Base-by-base conservation (phyloP, 1,140 invertebrate species). In the Oppia nitens region DNA sequence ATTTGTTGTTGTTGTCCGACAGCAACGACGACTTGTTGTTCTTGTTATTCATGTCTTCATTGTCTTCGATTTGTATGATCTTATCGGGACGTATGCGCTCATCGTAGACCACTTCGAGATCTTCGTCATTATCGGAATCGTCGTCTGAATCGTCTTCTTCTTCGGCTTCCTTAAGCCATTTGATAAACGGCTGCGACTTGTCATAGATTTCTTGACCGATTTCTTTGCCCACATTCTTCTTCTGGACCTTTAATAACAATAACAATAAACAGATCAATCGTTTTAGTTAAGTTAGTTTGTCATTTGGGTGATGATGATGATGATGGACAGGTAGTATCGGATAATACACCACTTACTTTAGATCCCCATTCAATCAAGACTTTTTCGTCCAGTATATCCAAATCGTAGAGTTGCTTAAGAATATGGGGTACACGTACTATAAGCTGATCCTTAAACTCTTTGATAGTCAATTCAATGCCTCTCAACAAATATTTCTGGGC, bases 101-200 rank as follows among this genome's bases (percentile, higher is more conserved):
- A 48, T 62, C 62, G 26, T 61, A 65, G 32, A 60, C 58, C 21
- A 65, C 54, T 70, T 83, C 79, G 24, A 81, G 73, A 64, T 81
- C 79, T 68, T 79, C 78, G 60, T 81, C 79, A 53, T 83, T 82
- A 23, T 81, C 79, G 4, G 78, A 79, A 25, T 82, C 69, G 6
- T 66, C 68, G 54, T 69, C 80, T 17, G 80, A 79, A 28, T 79
- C 80, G 55, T 86, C 83, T 70, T 95, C 90, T 71, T 94, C 91
- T 66, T 97, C 91, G 57, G 95, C 94, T 74, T 98, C 88, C 70
- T 89, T 81, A 48, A 98, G 78, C 95, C 95, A 98, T 65, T 84
- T 90, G 11, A 98, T 79, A 72, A 99, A 95, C 45, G 89, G 90
- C 67, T 84, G 79, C 50, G 90, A 92, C 67, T 88, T 85, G 47